Percentiles rank a stretch among this genome's conserved stretches.
Conservation (phyloP, 2,888 invertebrate species). For the Erebia ligea region DNA sequence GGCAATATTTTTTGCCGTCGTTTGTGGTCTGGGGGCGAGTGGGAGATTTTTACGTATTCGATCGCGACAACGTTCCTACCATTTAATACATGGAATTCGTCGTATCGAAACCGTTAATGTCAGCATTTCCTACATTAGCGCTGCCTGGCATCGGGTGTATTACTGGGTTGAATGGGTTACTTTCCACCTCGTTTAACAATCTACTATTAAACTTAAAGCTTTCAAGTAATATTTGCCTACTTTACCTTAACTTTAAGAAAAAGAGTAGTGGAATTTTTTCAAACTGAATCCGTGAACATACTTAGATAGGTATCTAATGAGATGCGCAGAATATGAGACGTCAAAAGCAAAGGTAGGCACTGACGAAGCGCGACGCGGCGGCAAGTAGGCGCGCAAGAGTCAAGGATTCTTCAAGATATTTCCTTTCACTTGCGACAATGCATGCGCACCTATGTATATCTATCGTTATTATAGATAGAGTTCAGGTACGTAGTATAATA, state of each 20-base stretch:
- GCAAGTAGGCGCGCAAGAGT: slow-evolving; percentile 74
- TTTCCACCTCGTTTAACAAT: too few species aligned
- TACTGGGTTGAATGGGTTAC: too few species aligned
- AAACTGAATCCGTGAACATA: background rate
- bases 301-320: slow-evolving; percentile 20
- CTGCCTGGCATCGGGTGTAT: too few species aligned
- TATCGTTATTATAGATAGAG: slow-evolving; percentile 41
- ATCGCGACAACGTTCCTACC: too few species aligned
- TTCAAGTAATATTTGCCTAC: background rate
- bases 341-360: slow-evolving; percentile 44
- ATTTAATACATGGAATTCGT: too few species aligned
- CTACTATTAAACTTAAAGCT: background rate
- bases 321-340: slow-evolving; percentile 42
- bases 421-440: slow-evolving; percentile 82
- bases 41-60: too few species aligned
- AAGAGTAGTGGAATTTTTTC: background rate
- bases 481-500: slow-evolving; percentile 31
- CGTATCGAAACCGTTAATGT: too few species aligned
- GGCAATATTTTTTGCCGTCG: too few species aligned
- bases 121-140: too few species aligned
- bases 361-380: slow-evolving; percentile 47
- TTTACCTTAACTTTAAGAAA: background rate
- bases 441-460: slow-evolving; percentile 51
- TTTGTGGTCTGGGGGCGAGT: too few species aligned
- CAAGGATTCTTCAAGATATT: slow-evolving; percentile 82